Base-by-base conservation (phyloP, 1,140 invertebrate species). In the Drosophila rufa region DNA sequence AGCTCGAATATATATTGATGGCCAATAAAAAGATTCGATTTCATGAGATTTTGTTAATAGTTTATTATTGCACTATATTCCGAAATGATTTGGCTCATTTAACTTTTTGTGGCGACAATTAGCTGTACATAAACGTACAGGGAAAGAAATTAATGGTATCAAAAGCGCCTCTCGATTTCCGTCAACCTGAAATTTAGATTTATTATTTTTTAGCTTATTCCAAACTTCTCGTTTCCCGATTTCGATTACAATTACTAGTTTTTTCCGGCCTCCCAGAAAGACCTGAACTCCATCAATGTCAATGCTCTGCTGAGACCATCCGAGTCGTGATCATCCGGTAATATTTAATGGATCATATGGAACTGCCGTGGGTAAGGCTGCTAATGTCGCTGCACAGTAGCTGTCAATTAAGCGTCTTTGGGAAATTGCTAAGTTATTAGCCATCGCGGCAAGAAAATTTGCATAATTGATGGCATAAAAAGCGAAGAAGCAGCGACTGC, bases 381-480 rank as follows among this genome's bases (percentile, higher is more conserved):
- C 60, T 61, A 51, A 65, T 70, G 43, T 62, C 40, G 45, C 57
- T 61, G 38, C 66, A 90, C 84, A 89, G 84, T 90, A 90, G 85
- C 86, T 90, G 85, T 85, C 85, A 90, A 90, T 90, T 90, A 90
- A 60, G 65, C 66, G 71, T 77, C 70, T 70, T 82, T 81, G 85
- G 69, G 82, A 84, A 89, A 87, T 86, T 89, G 75, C 77, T 68
- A 91, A 91, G 64, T 91, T 92, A 92, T 92, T 90, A 86, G 77
- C 90, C 68, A 71, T 61, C 53, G 59, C 42, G 55, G 43, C 19
- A 68, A 53, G 55, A 74, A 78, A 86, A 92, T 92, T 92, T 92
- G 75, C 90, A 92, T 92, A 92, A 92, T 92, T 92, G 82, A 92
- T 91, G 85, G 74, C 64, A 73, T 83, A 82, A 90, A 85, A 76